Percentiles rank a stretch among this genome's conserved stretches.
phyloP scores from a whole-genome alignment of 2,113 vertebrate genomes.

The Corydoras maculifer region DNA sequence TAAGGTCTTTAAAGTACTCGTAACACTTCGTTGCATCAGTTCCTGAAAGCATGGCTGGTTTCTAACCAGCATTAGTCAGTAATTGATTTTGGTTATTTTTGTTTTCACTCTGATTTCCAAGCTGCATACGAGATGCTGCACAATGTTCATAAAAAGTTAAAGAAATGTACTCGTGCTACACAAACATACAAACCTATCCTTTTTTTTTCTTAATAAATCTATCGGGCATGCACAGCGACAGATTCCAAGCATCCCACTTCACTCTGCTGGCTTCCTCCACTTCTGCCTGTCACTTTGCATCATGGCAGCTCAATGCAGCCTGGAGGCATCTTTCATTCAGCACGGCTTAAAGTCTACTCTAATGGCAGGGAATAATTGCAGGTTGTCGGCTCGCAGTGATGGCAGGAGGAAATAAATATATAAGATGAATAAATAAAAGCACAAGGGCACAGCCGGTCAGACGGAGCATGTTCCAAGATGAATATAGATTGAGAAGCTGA shows the following conservation, averaged over 20 bases:
- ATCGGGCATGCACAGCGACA: constrained; percentile 23
- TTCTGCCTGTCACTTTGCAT: constrained; percentile 47
- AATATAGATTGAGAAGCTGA: constrained; percentile 70
- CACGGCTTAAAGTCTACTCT: constrained; percentile 62
- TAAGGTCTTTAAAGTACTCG: no score
- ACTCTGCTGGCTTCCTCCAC: constrained; percentile 31
- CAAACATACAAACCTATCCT: not conserved
- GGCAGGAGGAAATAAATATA: constrained; percentile 68
- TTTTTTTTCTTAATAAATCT: constrained; percentile 11
- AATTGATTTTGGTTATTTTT: no score
- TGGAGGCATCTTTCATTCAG: constrained; percentile 28
- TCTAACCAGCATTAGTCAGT: no score
- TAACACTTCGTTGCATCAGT: no score
- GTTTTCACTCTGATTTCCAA: no score
- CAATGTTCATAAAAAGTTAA: no score
- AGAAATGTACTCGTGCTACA: no score
- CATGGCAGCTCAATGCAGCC: constrained; percentile 31
- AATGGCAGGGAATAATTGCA: constrained; percentile 67
- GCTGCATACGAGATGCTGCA: no score
- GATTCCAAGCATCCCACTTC: constrained; percentile 31
- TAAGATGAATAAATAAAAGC: constrained; percentile 73
- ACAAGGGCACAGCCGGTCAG: constrained; percentile 52
- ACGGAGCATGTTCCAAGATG: constrained; percentile 65
- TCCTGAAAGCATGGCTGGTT: no score
- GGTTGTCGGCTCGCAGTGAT: constrained; percentile 52